phyloP scores from a whole-genome alignment of 2,888 invertebrate species.

The Pediacus dermestoides region DNA sequence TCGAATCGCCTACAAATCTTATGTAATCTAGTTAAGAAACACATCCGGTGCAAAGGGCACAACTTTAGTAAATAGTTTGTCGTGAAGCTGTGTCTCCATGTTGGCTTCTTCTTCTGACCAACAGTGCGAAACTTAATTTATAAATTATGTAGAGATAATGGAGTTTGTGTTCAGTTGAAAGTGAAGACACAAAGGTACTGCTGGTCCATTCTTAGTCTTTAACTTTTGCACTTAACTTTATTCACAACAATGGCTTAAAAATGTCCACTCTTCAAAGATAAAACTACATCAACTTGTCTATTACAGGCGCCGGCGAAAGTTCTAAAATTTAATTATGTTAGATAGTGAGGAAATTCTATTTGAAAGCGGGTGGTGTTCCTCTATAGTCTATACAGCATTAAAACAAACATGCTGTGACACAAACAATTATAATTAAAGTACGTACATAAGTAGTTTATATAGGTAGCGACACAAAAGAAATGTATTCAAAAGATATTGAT shows the following conservation, averaged over 20 bases:
- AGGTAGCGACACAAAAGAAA: no score
- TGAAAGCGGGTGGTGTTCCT: no score
- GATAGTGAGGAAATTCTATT: no score
- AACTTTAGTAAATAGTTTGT: conserved; percentile 4
- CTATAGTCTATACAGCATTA: no score
- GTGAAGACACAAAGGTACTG: conserved; percentile 25
- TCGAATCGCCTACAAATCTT: conserved; percentile 18
- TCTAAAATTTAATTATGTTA: no score
- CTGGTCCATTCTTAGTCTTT: conserved; percentile 27
- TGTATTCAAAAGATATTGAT: no score
- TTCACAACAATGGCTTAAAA: conserved; percentile 14
- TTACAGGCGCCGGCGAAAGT: no score
- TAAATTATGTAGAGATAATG: conserved; percentile 34
- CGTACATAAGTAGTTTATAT: no score
- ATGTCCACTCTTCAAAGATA: conserved; percentile 13
- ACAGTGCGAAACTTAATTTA: conserved; percentile 32
- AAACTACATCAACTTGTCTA: not conserved
- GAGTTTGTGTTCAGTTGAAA: conserved; percentile 25
- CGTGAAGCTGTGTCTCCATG: not conserved
- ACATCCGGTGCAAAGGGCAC: conserved; percentile 16
- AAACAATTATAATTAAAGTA: no score
- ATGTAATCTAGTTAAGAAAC: conserved; percentile 21
- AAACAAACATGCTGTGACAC: no score
- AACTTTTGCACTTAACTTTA: conserved; percentile 17
- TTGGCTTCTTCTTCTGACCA: conserved; percentile 29